Base-by-base conservation (phyloP, 1,140 invertebrate species). In the Pogonognathellus flavescens region DNA sequence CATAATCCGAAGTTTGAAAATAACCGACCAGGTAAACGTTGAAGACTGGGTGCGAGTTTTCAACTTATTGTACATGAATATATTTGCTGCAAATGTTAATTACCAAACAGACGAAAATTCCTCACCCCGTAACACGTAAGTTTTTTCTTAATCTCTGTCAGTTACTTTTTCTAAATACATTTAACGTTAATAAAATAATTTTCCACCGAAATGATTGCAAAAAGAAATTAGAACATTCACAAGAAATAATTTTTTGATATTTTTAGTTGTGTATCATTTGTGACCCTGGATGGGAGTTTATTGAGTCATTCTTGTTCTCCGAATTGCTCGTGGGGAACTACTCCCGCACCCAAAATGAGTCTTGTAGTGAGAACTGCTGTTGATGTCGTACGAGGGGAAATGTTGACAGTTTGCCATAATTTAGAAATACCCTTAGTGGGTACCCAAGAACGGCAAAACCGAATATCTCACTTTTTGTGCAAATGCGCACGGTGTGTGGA, bases 381-480 rank as follows among this genome's bases (percentile, higher is more conserved):
- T 0, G 91, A 92, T 52, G 92, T 96, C 66, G 91, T 92, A n/a
- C 91, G 93, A 72, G 94, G 93, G 2, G 92, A 93, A 59, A 91
- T 93, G 87, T 91, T 96, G 20, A 93, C 70, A 16, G 49, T 76
- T 41, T 0, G 31, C 1, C 49, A 76, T 9, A 49, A 93, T 86
- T 92, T 94, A 55, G 95, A 94, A 89, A 96, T 96, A 88, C 94
- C 95, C 0, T 93, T 95, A 89, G 89, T 96, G 14, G 94, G 95
- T 2, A 96, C 96, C 0, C 88, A 94, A 14, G 90, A 94, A 18
- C 91, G 96, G 10, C 92, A 95, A 66, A 92, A 94, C 86, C 93
- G 93, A 89, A 92, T n/a, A 92, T 94, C n/a, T n/a, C n/a, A n/a
- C 89, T 96, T 96, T 89, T 92, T 93, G 85, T 97, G 95, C 89